Percentiles rank a stretch among this genome's conserved stretches.
Conservation (phyloP, 2,888 invertebrate species). For the Seira musarum region DNA sequence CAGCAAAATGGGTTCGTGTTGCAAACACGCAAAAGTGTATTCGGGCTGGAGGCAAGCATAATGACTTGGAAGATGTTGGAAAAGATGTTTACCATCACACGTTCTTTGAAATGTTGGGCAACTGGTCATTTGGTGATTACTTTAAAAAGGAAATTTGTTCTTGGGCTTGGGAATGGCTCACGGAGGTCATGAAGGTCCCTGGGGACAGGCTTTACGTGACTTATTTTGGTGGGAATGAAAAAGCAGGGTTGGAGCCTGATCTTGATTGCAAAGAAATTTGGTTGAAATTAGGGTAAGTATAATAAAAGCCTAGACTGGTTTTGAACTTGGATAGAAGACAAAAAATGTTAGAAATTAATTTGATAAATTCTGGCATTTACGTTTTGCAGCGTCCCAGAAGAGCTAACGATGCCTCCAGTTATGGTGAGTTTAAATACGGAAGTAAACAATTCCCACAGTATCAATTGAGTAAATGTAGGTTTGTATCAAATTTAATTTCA, state of each 20-base stretch:
- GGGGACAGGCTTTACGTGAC: slow-evolving; percentile 95
- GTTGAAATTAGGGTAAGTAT: slow-evolving; percentile 82
- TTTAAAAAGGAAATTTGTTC: slow-evolving; percentile 97
- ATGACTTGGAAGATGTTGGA: slow-evolving; percentile 94
- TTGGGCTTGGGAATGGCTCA: slow-evolving; percentile 99
- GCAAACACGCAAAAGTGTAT: slow-evolving; percentile 99
- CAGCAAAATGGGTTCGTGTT: slow-evolving; percentile 83
- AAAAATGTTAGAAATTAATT: too few relatives aligned
- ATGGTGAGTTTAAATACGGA: slow-evolving; percentile 71
- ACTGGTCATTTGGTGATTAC: slow-evolving; percentile 99
- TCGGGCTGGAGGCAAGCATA: slow-evolving; percentile 99
- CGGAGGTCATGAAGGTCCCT: slow-evolving; percentile 84
- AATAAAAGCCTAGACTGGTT: too few relatives aligned
- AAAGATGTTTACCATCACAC: slow-evolving; percentile 98
- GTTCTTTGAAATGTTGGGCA: slow-evolving; percentile 99
- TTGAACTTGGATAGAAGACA: too few relatives aligned
- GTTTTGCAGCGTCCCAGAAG: slow-evolving; percentile 71
- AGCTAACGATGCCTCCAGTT: slow-evolving; percentile 77
- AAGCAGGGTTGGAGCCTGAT: slow-evolving; percentile 90
- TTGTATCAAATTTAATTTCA: slow-evolving; percentile 35
- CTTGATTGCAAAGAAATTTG: slow-evolving; percentile 89
- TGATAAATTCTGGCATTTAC: too few relatives aligned
- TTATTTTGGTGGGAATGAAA: slow-evolving; percentile 95
- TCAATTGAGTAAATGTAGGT: neutral
- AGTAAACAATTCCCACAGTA: neutral